A percentile compares a stretch with the other conserved stretches of the same genome.
These are phyloP conservation scores for Leptinotarsa lineolata DNA, from an alignment of 1,140 invertebrate genomes.

Conservation along the genomic window DNA sequence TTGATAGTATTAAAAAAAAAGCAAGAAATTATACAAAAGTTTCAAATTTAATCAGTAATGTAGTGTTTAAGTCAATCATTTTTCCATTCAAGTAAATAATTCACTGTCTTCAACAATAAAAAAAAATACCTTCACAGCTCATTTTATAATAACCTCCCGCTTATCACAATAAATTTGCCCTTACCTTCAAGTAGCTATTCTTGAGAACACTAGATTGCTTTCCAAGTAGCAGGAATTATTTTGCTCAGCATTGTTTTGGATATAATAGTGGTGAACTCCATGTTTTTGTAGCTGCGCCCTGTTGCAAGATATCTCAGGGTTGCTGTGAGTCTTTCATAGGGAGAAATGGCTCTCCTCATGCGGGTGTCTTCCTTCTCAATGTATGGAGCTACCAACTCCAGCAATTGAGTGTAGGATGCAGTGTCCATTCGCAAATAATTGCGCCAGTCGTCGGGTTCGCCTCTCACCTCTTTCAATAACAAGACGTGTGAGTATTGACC, in stretches of 20 bases:
- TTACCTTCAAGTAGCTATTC: conserved; percentile 39
- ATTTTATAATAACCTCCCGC: too few relatives aligned
- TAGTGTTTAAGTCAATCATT: too few relatives aligned
- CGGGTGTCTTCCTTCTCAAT: conserved; percentile 45
- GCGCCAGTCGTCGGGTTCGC: background rate
- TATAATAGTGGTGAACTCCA: too few relatives aligned
- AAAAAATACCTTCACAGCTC: too few relatives aligned
- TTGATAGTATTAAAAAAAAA: too few relatives aligned
- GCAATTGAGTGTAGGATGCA: conserved; percentile 36
- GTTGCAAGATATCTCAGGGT: conserved; percentile 47
- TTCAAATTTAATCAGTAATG: too few relatives aligned
- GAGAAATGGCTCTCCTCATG: conserved; percentile 40
- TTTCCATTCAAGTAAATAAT: too few relatives aligned
- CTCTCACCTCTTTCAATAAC: conserved; percentile 27
- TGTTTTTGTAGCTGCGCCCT: too few relatives aligned
- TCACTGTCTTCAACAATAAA: too few relatives aligned
- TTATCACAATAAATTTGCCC: background rate
- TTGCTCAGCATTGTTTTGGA: conserved; percentile 40
- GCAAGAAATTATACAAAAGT: too few relatives aligned
- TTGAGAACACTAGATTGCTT: conserved; percentile 39
- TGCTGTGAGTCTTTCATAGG: conserved; percentile 43
- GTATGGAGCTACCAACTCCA: conserved; percentile 37
- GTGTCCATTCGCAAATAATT: conserved; percentile 47
- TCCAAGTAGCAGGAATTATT: conserved; percentile 47
- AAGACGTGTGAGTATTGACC: conserved; percentile 11